phyloP scores from a whole-genome alignment of 2,113 vertebrate species.

The Pelecanus crispus region DNA sequence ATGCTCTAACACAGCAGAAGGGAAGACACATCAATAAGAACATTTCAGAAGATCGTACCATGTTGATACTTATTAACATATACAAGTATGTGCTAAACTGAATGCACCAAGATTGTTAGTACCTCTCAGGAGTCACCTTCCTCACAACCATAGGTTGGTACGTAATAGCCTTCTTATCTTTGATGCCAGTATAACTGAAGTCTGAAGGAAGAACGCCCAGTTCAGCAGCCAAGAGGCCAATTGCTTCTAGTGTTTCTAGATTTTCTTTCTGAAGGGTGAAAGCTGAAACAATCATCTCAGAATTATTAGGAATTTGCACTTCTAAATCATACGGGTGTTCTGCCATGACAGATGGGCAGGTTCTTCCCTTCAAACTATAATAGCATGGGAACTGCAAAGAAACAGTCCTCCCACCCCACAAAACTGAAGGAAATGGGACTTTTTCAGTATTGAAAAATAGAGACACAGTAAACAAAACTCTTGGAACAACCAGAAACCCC shows the following conservation, averaged over 20 bases:
- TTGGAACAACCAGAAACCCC: not conserved
- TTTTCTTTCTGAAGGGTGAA: conserved; percentile 94
- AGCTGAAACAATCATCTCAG: conserved; percentile 71
- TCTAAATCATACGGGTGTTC: not conserved
- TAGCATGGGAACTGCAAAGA: not conserved
- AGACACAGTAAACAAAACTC: not conserved
- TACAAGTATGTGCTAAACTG: not conserved
- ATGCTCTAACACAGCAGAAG: not conserved
- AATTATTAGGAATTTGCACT: not conserved
- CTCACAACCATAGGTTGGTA: conserved; percentile 93
- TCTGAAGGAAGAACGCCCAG: conserved; percentile 90
- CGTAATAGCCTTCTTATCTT: conserved; percentile 93
- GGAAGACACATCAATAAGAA: not conserved
- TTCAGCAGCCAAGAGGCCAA: conserved; percentile 82
- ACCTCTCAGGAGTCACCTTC: conserved; percentile 88
- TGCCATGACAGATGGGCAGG: not conserved
- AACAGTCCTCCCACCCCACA: not conserved
- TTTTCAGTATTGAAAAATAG: not conserved
- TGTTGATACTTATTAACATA: not conserved
- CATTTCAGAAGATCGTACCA: not conserved
- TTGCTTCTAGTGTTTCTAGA: conserved; percentile 91
- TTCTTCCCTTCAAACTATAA: not conserved
- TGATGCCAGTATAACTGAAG: conserved; percentile 94
- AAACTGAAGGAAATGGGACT: not conserved
- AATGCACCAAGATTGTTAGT: not conserved